These are phyloP conservation scores for Synanthedon formicaeformis DNA, from an alignment of 2,888 invertebrate species.

Conservation along the genomic window DNA sequence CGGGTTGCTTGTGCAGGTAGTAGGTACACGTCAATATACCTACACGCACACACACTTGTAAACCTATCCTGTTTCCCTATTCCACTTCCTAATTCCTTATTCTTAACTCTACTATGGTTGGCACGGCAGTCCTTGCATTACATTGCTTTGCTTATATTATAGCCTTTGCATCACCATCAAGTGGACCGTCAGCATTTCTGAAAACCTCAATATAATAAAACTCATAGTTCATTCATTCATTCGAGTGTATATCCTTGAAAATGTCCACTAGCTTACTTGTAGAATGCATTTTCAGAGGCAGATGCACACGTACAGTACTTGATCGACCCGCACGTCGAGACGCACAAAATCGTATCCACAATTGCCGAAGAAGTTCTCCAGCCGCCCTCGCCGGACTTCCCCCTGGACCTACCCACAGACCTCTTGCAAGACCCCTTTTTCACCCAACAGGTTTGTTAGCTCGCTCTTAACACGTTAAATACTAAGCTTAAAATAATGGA, in stretches of 20 bases:
- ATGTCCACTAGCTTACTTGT: slow-evolving; percentile 1
- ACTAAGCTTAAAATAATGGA: background rate
- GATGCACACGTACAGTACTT: slow-evolving; percentile 76
- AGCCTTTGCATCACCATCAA: too few relatives aligned
- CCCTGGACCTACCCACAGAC: slow-evolving; percentile 35
- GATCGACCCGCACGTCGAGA: slow-evolving; percentile 82
- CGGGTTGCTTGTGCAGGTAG: too few relatives aligned
- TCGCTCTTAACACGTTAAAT: background rate
- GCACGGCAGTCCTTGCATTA: too few relatives aligned
- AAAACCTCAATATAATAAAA: too few relatives aligned
- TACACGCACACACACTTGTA: too few relatives aligned
- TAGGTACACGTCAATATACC: too few relatives aligned
- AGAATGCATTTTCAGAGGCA: slow-evolving; percentile 43
- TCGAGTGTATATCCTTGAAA: background rate
- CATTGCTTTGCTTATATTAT: too few relatives aligned
- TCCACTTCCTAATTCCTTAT: too few relatives aligned
- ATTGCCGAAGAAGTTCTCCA: slow-evolving; percentile 82
- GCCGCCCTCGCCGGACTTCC: slow-evolving; percentile 27
- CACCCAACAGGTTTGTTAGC: slow-evolving; percentile 28
- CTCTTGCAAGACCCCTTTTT: slow-evolving; percentile 39
- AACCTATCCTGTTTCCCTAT: too few relatives aligned
- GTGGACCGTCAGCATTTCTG: too few relatives aligned
- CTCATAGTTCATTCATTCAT: too few relatives aligned
- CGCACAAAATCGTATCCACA: slow-evolving; percentile 86
- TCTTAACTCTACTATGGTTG: too few relatives aligned